Conservation (phyloP, 1,140 invertebrate genomes). For the Drosophila rhopaloa region DNA sequence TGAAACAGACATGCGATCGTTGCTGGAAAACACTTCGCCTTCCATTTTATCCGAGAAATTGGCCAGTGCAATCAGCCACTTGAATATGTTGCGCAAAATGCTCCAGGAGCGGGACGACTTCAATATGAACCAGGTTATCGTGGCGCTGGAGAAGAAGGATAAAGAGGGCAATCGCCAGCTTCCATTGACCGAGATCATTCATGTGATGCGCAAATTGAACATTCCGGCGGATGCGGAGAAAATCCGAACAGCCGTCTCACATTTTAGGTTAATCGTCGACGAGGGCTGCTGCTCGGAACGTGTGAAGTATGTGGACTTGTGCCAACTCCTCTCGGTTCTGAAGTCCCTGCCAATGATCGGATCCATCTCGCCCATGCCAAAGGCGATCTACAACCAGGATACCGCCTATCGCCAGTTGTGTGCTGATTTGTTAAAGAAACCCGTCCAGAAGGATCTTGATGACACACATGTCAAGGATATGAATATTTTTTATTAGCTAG, state of each 20-base stretch:
- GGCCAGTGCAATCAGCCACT: conserved; percentile 46
- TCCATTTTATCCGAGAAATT: conserved; percentile 29
- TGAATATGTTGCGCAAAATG: conserved; percentile 55
- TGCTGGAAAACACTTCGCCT: conserved; percentile 61
- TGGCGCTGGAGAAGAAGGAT: conserved; percentile 52
- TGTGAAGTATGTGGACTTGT: conserved; percentile 59
- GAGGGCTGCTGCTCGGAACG: conserved; percentile 44
- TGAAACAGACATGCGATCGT: conserved; percentile 20
- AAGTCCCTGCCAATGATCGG: conserved; percentile 40
- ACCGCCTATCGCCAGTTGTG: conserved; percentile 69
- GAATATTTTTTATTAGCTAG: no score
- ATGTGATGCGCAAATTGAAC: conserved; percentile 49
- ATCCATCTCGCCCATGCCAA: conserved; percentile 38
- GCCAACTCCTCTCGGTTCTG: conserved; percentile 51
- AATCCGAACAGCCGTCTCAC: conserved; percentile 26
- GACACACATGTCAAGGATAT: conserved; percentile 39
- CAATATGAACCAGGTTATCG: conserved; percentile 63
- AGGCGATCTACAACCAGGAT: conserved; percentile 46
- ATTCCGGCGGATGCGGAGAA: conserved; percentile 45
- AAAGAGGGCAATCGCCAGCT: conserved; percentile 39
- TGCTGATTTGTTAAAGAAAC: conserved; percentile 48
- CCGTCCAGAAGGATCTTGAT: conserved; percentile 26
- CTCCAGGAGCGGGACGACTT: conserved; percentile 45
- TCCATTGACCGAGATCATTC: conserved; percentile 43
- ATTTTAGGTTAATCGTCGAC: conserved; percentile 56